phyloP scores from a whole-genome alignment of 1,140 invertebrate genomes.

The Aphelenchoides besseyi region DNA sequence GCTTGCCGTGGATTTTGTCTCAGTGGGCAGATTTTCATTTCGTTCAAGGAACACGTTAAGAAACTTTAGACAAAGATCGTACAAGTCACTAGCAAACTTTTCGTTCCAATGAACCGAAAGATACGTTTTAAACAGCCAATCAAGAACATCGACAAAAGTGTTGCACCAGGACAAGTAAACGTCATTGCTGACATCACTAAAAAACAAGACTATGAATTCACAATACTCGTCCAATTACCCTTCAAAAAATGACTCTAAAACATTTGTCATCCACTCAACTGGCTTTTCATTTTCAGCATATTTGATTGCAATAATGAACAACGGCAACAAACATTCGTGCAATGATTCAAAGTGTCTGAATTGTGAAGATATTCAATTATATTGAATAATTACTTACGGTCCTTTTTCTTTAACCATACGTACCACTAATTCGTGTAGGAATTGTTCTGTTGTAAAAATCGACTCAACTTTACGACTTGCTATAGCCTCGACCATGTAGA shows the following conservation, averaged over 20 bases:
- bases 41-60: neutral
- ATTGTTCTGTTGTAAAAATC: neutral
- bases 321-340: slow-evolving; percentile 18
- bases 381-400: neutral
- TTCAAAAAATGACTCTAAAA: slow-evolving; percentile 26
- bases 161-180: neutral
- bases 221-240: neutral
- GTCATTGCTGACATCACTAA: neutral
- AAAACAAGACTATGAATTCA: neutral
- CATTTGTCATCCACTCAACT: slow-evolving; percentile 5
- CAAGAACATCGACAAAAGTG: neutral
- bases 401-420: slow-evolving; percentile 17
- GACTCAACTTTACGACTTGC: neutral
- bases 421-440: neutral
- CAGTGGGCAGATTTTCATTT: neutral
- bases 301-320: slow-evolving; percentile 20
- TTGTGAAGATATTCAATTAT: neutral
- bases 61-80: neutral
- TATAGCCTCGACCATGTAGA: slow-evolving; percentile 19
- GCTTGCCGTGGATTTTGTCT: neutral
- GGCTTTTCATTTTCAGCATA: neutral
- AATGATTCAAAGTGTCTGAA: slow-evolving; percentile 8
- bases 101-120: neutral
- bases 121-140: neutral
- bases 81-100: neutral